These are phyloP conservation scores for Rhipidura dahli DNA, from an alignment of 2,113 vertebrate genomes.

Conservation along the genomic window DNA sequence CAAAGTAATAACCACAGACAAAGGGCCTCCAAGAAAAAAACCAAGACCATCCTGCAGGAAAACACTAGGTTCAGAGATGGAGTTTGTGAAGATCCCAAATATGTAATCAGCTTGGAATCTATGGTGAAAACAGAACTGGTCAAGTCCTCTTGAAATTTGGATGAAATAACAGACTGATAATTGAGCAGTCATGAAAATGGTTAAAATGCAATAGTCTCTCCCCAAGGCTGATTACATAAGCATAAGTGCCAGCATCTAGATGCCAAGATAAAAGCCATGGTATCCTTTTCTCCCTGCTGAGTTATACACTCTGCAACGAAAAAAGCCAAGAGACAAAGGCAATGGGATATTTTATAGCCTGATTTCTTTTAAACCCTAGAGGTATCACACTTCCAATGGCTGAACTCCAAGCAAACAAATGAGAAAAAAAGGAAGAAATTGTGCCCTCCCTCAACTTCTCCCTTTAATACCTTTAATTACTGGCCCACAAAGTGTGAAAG, in stretches of 20 bases:
- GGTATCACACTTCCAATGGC: neutral
- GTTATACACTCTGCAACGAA: neutral
- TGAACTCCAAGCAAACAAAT: neutral
- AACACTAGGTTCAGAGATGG: slow-evolving; percentile 1
- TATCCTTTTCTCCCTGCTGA: slow-evolving; percentile 35
- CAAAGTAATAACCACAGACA: slow-evolving; percentile 59
- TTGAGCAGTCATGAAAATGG: neutral
- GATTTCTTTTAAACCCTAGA: neutral
- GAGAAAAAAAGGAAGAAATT: neutral
- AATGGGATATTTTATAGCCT: neutral
- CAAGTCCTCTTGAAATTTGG: slow-evolving; percentile 3
- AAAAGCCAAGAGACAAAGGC: slow-evolving; percentile 2
- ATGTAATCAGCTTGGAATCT: slow-evolving; percentile 6
- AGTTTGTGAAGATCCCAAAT: slow-evolving; percentile 6
- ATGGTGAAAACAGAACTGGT: neutral
- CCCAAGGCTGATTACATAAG: slow-evolving; percentile 21
- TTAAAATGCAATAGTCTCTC: neutral
- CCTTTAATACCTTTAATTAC: slow-evolving; percentile 6
- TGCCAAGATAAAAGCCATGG: slow-evolving; percentile 38
- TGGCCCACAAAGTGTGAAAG: neutral
- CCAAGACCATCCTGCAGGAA: neutral
- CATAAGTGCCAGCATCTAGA: neutral
- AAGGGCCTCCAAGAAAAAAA: neutral
- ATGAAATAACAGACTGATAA: slow-evolving; percentile 18
- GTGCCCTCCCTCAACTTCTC: neutral